Percentiles rank a stretch among this genome's conserved stretches.
Evolutionary conservation across 2,888 invertebrate species (phyloP).

Genomic region (Conops quadrifasciatus): DNA sequence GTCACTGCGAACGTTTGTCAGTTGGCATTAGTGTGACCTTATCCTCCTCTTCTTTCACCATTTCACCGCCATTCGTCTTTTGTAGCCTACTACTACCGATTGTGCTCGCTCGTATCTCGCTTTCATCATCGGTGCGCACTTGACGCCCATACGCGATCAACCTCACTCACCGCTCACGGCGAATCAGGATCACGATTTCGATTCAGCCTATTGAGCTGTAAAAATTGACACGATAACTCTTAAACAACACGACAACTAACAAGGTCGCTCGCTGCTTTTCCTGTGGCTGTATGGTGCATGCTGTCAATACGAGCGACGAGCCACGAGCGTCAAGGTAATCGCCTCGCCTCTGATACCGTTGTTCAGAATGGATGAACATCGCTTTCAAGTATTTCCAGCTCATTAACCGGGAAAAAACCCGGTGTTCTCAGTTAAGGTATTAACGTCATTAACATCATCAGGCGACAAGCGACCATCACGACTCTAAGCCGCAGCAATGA

Average conservation of each 20-base stretch:
- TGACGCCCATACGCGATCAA: not conserved
- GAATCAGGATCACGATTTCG: conserved; percentile 23
- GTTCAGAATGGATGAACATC: not conserved
- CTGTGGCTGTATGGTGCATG: not conserved
- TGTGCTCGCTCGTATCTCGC: too few relatives aligned
- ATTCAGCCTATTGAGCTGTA: conserved; percentile 30
- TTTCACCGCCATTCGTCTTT: too few relatives aligned
- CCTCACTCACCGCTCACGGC: not conserved
- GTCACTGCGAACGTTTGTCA: too few relatives aligned
- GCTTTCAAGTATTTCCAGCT: too few relatives aligned
- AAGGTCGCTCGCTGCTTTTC: conserved; percentile 2
- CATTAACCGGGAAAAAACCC: too few relatives aligned
- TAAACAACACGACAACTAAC: conserved; percentile 24
- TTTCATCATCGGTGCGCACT: not conserved
- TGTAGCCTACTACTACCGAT: too few relatives aligned
- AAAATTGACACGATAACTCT: conserved; percentile 31
- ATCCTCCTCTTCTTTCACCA: too few relatives aligned
- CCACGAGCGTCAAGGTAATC: not conserved
- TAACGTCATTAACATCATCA: too few relatives aligned
- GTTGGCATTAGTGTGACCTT: too few relatives aligned
- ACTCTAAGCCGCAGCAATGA: too few relatives aligned
- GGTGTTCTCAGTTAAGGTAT: too few relatives aligned
- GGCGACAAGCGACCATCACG: too few relatives aligned
- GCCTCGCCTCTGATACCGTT: not conserved
- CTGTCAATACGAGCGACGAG: not conserved